These are phyloP conservation scores for Tragulus kanchil DNA, from an alignment of 2,113 vertebrate genomes.

Conservation along the genomic window DNA sequence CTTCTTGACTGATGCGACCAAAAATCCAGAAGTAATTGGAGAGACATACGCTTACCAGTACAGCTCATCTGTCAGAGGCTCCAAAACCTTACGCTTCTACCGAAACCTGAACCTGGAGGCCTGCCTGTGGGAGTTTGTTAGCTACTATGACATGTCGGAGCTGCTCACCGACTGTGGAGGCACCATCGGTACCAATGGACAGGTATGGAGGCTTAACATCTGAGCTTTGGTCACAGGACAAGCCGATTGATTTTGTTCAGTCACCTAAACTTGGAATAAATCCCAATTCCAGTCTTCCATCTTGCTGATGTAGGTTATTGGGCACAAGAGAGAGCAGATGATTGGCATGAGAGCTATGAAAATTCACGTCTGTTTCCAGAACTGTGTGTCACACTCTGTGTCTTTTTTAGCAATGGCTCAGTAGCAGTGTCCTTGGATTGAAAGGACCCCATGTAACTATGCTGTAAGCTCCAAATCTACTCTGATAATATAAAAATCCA, in stretches of 20 bases:
- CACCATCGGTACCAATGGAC: conserved; percentile 93
- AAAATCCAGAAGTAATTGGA: conserved; percentile 89
- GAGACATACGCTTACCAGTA: conserved; percentile 94
- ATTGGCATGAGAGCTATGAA: background rate
- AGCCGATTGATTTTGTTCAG: background rate
- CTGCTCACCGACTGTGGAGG: conserved; percentile 96
- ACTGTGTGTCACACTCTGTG: background rate
- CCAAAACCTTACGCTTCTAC: conserved; percentile 94
- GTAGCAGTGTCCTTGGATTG: background rate
- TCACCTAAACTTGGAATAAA: background rate
- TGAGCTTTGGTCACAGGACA: background rate
- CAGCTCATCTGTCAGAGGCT: conserved; percentile 89
- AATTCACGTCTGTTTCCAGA: background rate
- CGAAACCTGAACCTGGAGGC: conserved; percentile 95
- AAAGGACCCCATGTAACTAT: background rate
- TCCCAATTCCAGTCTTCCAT: background rate
- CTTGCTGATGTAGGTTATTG: background rate
- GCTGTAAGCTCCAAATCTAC: background rate
- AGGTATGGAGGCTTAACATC: conserved; percentile 85
- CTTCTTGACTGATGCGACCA: conserved; percentile 92
- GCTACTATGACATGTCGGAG: conserved; percentile 97
- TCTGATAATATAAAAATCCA: background rate
- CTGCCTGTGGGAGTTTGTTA: conserved; percentile 96
- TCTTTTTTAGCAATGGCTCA: background rate
- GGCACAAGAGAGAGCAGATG: background rate